Conservation (phyloP, 2,113 vertebrate genomes). For the Alethe castanea region DNA sequence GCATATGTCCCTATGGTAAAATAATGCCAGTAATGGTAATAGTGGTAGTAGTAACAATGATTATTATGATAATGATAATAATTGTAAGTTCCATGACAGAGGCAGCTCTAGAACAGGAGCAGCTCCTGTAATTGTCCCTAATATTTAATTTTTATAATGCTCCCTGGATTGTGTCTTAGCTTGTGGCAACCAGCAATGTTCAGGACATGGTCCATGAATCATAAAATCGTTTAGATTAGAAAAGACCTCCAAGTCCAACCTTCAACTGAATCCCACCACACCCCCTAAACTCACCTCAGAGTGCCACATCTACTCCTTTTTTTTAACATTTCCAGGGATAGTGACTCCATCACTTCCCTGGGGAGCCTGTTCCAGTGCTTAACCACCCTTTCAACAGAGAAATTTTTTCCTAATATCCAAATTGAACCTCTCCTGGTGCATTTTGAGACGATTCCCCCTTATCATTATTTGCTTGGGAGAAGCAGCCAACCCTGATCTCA, state of each 20-base stretch:
- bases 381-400: neutral
- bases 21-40: neutral
- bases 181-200: neutral
- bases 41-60: neutral
- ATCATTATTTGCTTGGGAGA: neutral
- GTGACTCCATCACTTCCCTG: neutral
- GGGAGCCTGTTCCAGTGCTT: neutral
- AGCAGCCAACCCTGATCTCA: neutral
- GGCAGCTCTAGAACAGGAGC: neutral
- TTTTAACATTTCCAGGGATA: neutral
- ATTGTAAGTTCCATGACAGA: neutral
- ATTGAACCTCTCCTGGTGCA: neutral
- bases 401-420: neutral
- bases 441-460: neutral
- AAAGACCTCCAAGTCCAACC: neutral
- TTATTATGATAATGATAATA: neutral
- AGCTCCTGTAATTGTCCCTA: neutral
- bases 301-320: neutral
- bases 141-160: neutral
- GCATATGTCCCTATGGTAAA: neutral
- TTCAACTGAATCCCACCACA: fast-evolving
- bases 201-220: neutral
- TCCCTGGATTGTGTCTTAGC: neutral
- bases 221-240: neutral
- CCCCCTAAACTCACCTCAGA: neutral